Conservation (phyloP, 1,140 invertebrate genomes). For the Tribolium castaneum region DNA sequence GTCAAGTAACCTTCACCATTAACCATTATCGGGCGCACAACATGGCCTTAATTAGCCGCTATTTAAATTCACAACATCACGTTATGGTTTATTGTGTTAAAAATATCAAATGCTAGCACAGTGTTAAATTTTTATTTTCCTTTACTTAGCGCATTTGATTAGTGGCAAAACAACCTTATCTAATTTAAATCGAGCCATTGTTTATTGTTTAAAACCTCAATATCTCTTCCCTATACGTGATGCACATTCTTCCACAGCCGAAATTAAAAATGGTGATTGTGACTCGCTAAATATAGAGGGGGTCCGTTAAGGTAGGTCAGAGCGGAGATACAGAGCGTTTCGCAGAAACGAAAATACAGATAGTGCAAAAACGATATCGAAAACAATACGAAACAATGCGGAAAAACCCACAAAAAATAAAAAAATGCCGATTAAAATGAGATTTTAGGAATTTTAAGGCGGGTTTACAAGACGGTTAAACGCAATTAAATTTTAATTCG, state of each 20-base stretch:
- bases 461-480: too few relatives aligned
- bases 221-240: conserved; percentile 26
- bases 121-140: conserved; percentile 13
- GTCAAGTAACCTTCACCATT: conserved; percentile 11
- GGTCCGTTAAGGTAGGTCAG: background rate
- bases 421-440: too few relatives aligned
- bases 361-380: too few relatives aligned
- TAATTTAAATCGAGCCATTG: conserved; percentile 16
- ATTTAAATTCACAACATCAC: conserved; percentile 10
- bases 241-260: background rate
- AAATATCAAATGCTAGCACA: background rate
- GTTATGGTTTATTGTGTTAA: conserved; percentile 22
- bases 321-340: background rate
- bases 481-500: too few relatives aligned
- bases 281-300: background rate
- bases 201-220: conserved; percentile 18
- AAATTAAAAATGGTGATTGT: conserved; percentile 3
- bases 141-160: conserved; percentile 13
- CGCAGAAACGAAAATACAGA: background rate
- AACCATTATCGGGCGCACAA: conserved; percentile 21
- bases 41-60: background rate
- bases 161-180: conserved; percentile 5
- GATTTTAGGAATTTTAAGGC: too few relatives aligned
- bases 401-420: too few relatives aligned
- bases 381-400: too few relatives aligned